Evolutionary conservation across 2,797 vertebrate species (phyloP), one percentile per base, ranked within the genome.

Genomic region (Dromococcyx pavoninus): DNA sequence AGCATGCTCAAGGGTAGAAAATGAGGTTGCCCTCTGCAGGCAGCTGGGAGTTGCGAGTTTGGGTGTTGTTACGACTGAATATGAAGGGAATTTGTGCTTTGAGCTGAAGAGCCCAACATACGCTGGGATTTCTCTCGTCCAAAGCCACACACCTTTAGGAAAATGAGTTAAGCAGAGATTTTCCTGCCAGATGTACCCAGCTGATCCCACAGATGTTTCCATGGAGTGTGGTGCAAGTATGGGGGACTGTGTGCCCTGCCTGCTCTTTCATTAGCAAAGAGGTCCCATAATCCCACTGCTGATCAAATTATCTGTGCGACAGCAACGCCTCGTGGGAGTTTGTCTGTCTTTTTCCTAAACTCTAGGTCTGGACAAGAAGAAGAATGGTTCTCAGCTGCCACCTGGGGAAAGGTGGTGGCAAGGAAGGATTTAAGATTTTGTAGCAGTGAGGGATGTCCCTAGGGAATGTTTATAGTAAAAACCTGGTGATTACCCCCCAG

Each of bases 11-110:
- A 4, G 70, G 73, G 43, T 25, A 24, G 13, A 54, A 81, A 41
- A 3, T 2, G 53, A 88, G 70, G 4, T 1, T 39, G 35, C 46
- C n/a, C 32, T 14, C 70, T 51, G 66, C 11, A 3, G 19, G 57
- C 66, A n/a, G 22, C 19, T 83, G 64, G 56, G 28, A 22, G 33
- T 5, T 74, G 39, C 53, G 75, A 64, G 46, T 9, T 23, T 67
- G 18, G 13, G 58, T 51, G 0, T 7, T 43, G 7, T 0, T 9
- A 9, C 6, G 5, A 4, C 28, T 3, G 0, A 4, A 10, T 2
- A 13, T 1, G 44, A 50, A 11, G 23, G 54, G 21, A 43, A 33
- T 53, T 60, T 1, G 1, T n/a, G 1, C 6, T 19, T 57, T 60
- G 70, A 53, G 33, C 32, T 54, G 28, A 24, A 17, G 67, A 32